These are phyloP conservation scores for Trichogramma evanescens DNA, from an alignment of 2,888 invertebrate species.

Conservation along the genomic window DNA sequence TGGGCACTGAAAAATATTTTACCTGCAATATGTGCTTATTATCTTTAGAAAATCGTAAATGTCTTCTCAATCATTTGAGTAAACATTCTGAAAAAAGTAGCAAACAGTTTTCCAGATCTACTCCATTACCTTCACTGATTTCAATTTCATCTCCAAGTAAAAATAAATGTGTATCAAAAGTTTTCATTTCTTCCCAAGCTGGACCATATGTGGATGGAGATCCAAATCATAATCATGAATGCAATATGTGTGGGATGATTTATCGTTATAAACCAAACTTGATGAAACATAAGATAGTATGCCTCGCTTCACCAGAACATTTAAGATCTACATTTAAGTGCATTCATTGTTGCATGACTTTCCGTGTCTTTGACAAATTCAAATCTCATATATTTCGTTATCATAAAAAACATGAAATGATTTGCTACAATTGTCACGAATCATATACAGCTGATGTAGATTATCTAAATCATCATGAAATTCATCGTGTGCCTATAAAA, in stretches of 20 bases:
- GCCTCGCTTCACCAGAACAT: constrained; percentile 29
- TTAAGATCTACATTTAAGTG: constrained; percentile 37
- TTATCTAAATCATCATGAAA: constrained; percentile 48
- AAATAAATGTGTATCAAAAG: not conserved
- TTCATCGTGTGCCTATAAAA: constrained; percentile 24
- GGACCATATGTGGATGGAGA: constrained; percentile 40
- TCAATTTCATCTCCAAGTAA: constrained; percentile 6
- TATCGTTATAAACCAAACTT: constrained; percentile 40
- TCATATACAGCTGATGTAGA: constrained; percentile 50
- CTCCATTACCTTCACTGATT: constrained; percentile 30
- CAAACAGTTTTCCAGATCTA: constrained; percentile 27
- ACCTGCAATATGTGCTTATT: constrained; percentile 45
- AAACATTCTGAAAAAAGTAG: constrained; percentile 38
- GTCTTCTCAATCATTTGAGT: constrained; percentile 38
- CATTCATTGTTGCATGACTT: constrained; percentile 39
- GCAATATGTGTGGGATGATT: constrained; percentile 44
- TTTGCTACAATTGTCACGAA: constrained; percentile 51
- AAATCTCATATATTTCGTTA: constrained; percentile 32
- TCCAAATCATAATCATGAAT: constrained; percentile 38
- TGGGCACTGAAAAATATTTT: constrained; percentile 41
- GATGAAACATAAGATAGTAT: constrained; percentile 37
- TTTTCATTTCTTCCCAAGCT: constrained; percentile 8
- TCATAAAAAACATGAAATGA: constrained; percentile 40
- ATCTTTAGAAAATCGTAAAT: constrained; percentile 35
- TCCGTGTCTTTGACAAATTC: constrained; percentile 39